Evolutionary conservation across 2,113 vertebrate genomes (phyloP).

Genomic region (Edolisoma coerulescens): DNA sequence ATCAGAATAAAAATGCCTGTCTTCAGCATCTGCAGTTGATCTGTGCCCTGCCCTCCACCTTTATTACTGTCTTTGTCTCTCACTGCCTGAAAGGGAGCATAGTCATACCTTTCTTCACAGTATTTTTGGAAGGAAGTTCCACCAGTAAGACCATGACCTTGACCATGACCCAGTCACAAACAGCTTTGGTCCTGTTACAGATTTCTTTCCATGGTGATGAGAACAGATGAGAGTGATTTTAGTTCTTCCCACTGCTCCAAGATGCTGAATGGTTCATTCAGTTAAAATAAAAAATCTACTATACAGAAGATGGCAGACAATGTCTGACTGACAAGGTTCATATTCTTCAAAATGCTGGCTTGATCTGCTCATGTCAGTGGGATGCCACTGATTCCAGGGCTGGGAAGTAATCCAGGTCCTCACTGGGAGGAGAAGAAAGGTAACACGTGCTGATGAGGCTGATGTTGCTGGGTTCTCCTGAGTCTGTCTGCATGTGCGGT

Average conservation of each 20-base stretch:
- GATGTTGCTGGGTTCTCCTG: background rate
- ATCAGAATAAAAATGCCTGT: background rate
- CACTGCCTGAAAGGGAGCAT: background rate
- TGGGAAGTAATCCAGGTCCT: background rate
- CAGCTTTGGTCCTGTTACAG: background rate
- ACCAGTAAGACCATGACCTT: background rate
- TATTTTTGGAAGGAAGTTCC: background rate
- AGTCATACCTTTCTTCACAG: background rate
- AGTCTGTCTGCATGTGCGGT: accelerated
- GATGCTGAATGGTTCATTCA: background rate
- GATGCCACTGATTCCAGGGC: background rate
- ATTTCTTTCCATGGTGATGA: background rate
- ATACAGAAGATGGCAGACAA: background rate
- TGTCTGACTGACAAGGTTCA: background rate
- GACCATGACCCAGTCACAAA: background rate
- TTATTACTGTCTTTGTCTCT: background rate
- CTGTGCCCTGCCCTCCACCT: background rate
- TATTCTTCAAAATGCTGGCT: background rate
- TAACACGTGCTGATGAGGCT: background rate
- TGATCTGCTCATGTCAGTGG: background rate
- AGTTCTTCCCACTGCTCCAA: background rate
- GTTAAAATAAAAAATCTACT: background rate
- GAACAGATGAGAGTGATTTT: background rate
- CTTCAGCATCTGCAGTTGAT: background rate
- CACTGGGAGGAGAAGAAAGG: background rate